Evolutionary conservation across 2,797 vertebrate species (phyloP), one percentile per base, ranked within the genome.

Genomic region (Ispidina lecontei): DNA sequence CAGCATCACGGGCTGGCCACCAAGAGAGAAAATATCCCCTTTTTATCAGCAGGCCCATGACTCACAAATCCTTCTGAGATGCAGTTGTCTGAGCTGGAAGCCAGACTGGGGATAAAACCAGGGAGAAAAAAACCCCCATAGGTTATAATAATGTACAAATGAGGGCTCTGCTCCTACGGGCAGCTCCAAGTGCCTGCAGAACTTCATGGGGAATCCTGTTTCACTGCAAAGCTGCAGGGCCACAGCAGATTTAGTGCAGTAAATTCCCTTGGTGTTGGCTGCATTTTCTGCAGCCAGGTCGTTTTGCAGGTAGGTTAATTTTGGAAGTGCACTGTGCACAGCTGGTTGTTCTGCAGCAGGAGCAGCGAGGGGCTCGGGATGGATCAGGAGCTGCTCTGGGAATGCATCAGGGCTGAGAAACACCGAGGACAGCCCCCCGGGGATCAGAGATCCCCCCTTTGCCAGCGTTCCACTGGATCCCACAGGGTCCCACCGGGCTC

Each of bases 371-470:
- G 65, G n/a, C 31, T 14, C 0, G 2, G 47, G 52, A 11, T 2
- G 12, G 77, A 14, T 47, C 37, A 33, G 58, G 70, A 29, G 12
- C 29, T 1, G 70, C 72, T 9, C 33, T 19, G 71, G 12, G 9
- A 33, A 62, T 0, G 64, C 11, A 0, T 2, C 49, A 17, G 74
- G 74, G 51, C 58, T 15, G n/a, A 15, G 1, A 1, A 59, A 15
- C 4, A 0, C 25, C 3, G 10, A 7, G 7, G n/a, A 8, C 16
- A 19, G 46, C 60, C 5, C 26, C 21, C 2, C 2, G 0, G 47
- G 72, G 41, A 60, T 22, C n/a, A 13, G 22, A 58, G 29, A 1
- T 77, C 41, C 58, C 41, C 39, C 10, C 23, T 5, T 0, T 23
- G 80, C 67, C 89, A n/a, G n/a, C 28, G 13, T 16, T 4, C 28